Evolutionary conservation across 2,797 vertebrate species (phyloP), one percentile per base, ranked within the genome.

Genomic region (Alauda arvensis): DNA sequence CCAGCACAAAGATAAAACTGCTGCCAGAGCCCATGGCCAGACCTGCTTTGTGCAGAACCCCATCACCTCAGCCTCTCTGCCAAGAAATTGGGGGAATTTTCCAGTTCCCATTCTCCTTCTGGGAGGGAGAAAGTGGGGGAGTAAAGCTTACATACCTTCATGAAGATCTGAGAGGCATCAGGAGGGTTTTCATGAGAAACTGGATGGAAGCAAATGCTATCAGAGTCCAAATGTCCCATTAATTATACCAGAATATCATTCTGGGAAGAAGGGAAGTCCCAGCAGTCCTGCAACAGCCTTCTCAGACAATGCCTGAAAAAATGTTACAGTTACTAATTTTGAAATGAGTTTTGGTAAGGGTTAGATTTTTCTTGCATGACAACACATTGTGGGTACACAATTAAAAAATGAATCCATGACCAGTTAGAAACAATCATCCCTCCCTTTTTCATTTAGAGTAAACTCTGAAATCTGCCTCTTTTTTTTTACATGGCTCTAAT

Each of bases 291-390:
- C 65, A 57, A 62, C 24, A 72, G 48, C 53, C 68, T 69, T 61
- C 70, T 43, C 24, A 84, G 65, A 77, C 76, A 82, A n/a, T 65
- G 61, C 42, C 67, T 78, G 84, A 83, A 91, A 87, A 81, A 67
- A 57, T 37, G 28, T 31, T 79, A 66, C 57, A 42, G 63, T 66
- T 90, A 59, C 12, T 93, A 26, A 57, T 85, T 87, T 56, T 78
- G 70, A 89, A 93, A 85, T 43, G 14, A 83, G 25, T 69, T 90
- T 83, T 78, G 74, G 29, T 42, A n/a, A 34, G 61, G 31, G 42
- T 84, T 56, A 66, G 63, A 56, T 72, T 20, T 62, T 74, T 87
- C 82, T 76, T 51, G 53, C 49, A 33, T 83, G 71, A 52, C 62
- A 53, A 62, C 53, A 60, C 48, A 26, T 52, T 52, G 61, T 69